Evolutionary conservation across 2,113 vertebrate genomes (phyloP), one percentile per base, ranked within the genome.

Genomic region (Anthoscopus minutus): DNA sequence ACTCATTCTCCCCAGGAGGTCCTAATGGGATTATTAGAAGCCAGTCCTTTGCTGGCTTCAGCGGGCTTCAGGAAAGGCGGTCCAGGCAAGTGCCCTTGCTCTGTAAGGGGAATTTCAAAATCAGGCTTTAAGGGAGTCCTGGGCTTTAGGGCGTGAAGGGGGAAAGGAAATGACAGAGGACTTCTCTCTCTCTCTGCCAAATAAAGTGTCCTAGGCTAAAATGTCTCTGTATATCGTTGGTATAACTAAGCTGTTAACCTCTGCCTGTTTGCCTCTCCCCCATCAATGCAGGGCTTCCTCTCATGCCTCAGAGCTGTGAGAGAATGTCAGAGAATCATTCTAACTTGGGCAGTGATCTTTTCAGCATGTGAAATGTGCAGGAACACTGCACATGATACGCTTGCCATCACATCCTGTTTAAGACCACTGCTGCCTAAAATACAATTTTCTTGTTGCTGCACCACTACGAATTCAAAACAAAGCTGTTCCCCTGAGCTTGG

Each of bases 1-100:
- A 99, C 71, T 98, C 98, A 86, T 98, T 97, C 96, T 99, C 99
- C 24, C 99, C 99, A 5, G 99, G 99, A 65, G 99, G 99, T 45
- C 99, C 99, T 97, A 99, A 99, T 94, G 99, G 99, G 61, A 99
- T 99, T 96, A 99, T 99, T 92, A 98, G 99, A 89, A 99, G 99
- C 93, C 99, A 99, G 97, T 99, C 99, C 40, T 99, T 99, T 0
- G 99, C 99, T 3, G 99, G 99, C 48, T 99, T 99, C 98, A 99
- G 99, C 47, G 99, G 99, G 16, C 98, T 99, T 42, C 99, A 99
- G 94, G 99, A 99, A 79, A 97, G 99, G 37, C 98, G 99, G 85
- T 99, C 99, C 91, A 99, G 99, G 99, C 98, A 97, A 98, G 98
- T 98, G 22, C 14, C 3, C 27, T 2, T 64, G 65, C 33, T 71